A percentile compares a stretch with the other conserved stretches of the same genome.
Evolutionary conservation across 1,140 invertebrate species (phyloP).

Genomic region (Epicauta chinensis): DNA sequence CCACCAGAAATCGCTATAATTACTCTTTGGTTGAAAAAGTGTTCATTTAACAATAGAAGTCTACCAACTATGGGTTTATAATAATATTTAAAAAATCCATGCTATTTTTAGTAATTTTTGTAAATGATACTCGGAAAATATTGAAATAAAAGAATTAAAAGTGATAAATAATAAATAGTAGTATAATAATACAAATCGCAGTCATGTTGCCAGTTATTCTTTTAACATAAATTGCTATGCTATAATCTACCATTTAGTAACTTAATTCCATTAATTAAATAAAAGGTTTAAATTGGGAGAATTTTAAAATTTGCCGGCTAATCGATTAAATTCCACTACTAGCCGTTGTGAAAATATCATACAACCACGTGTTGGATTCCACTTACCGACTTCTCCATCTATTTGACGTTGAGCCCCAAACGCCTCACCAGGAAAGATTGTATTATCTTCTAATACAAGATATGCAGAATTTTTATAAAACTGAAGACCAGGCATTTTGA

Average conservation of each 20-base stretch:
- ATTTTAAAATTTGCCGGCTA: neutral
- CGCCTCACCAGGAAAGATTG: conserved; percentile 59
- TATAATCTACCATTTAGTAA: no score
- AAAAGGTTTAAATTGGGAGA: no score
- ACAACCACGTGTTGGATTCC: conserved; percentile 40
- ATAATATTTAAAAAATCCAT: no score
- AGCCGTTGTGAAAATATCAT: conserved; percentile 18
- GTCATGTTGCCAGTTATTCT: neutral
- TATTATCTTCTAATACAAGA: conserved; percentile 65
- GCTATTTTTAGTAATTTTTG: no score
- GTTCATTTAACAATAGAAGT: no score
- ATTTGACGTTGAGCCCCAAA: conserved; percentile 68
- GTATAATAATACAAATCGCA: neutral
- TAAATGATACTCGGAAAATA: no score
- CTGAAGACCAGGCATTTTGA: conserved; percentile 15
- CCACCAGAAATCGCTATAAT: no score
- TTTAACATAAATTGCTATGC: neutral
- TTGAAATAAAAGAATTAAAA: neutral
- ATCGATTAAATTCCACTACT: conserved; percentile 9
- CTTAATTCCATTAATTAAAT: conserved; percentile 2
- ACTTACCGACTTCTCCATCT: conserved; percentile 90
- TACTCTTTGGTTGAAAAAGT: no score
- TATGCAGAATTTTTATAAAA: conserved; percentile 44
- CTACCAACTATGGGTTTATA: no score
- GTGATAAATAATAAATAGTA: neutral